Base-by-base conservation (phyloP, 2,113 vertebrate species). In the Ardeotis arabs region DNA sequence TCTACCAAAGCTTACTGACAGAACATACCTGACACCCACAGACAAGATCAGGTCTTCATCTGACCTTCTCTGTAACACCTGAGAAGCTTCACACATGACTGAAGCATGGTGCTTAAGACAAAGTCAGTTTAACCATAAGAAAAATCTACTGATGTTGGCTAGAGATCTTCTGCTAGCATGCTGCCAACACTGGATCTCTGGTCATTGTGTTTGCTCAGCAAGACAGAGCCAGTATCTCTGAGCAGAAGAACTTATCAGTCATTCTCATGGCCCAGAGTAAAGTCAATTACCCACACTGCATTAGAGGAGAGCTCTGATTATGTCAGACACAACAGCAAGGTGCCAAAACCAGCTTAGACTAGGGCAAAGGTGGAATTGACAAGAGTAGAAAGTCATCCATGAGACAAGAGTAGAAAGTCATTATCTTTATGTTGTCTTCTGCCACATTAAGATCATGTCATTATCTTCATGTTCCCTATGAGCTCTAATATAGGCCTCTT, bases 381-480 rank as follows among this genome's bases (percentile, higher is more conserved):
- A 35, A 35, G 35, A 35, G 35, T 35, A 35, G 16, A 39, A 20
- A 69, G 33, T 39, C 13, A 45, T 31, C 44, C 14, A 16, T 19
- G 10, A 66, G 7, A 52, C 4, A 16, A 15, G 33, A 69, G 13
- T 7, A 59, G 19, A 45, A 80, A 50, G 21, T 24, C 37, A 41
- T 49, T 29, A 19, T 27, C 37, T 69, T 35, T 25, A 70, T 11
- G 2, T 49, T 77, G 52, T 72, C 29, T 81, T 76, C 76, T 64
- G 33, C 10, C 56, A 63, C 1, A 0, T 12, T 29, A 79, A 37
- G 35, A 39, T 33, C 35, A 64, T 3, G 8, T 33, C 16, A 56
- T 25, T 41, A 29, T 11, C 22, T 44, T 27, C 1, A 1, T 20
- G 21, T 23, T 63, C 44, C 55, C 20, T 52, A 16, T 0, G 0